These are phyloP conservation scores for Leptoteleia sp. DNA, from an alignment of 1,140 invertebrate species.

Conservation along the genomic window DNA sequence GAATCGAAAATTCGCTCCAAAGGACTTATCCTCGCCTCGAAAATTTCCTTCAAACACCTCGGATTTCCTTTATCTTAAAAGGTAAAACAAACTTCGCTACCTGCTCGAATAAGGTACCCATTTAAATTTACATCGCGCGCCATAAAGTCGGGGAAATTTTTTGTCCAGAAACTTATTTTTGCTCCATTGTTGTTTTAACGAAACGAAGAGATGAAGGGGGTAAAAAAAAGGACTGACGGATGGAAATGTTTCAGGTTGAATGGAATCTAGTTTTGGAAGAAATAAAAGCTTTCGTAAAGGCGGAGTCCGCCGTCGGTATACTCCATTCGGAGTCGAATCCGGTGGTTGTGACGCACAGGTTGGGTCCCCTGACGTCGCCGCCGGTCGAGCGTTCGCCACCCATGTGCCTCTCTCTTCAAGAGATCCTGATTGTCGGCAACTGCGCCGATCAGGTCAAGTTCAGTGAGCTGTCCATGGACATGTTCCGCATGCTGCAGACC, in stretches of 20 bases:
- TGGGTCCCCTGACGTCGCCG: slow-evolving; percentile 92
- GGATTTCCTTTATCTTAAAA: too few species aligned
- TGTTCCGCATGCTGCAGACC: slow-evolving; percentile 98
- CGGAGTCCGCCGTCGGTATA: slow-evolving; percentile 93
- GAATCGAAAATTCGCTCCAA: too few species aligned
- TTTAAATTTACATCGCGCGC: too few species aligned
- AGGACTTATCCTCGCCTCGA: too few species aligned
- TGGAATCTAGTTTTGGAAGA: slow-evolving; percentile 97
- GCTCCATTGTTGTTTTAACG: too few species aligned
- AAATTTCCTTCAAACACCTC: too few species aligned
- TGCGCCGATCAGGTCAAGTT: slow-evolving; percentile 98
- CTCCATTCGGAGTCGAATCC: slow-evolving; percentile 92
- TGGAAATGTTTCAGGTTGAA: slow-evolving; percentile 83
- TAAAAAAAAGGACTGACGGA: background rate
- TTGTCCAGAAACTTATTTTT: too few species aligned
- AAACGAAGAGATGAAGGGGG: background rate
- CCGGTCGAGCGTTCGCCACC: slow-evolving; percentile 92
- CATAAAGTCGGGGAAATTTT: too few species aligned
- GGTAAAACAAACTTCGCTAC: too few species aligned
- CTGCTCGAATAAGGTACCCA: too few species aligned
- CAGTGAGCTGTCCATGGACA: slow-evolving; percentile 98
- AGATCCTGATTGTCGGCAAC: slow-evolving; percentile 97
- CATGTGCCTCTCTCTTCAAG: slow-evolving; percentile 94
- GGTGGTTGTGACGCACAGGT: slow-evolving; percentile 91
- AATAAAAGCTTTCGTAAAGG: slow-evolving; percentile 96